Conservation (phyloP, 2,888 invertebrate species). For the Cosmopolites sordidus region DNA sequence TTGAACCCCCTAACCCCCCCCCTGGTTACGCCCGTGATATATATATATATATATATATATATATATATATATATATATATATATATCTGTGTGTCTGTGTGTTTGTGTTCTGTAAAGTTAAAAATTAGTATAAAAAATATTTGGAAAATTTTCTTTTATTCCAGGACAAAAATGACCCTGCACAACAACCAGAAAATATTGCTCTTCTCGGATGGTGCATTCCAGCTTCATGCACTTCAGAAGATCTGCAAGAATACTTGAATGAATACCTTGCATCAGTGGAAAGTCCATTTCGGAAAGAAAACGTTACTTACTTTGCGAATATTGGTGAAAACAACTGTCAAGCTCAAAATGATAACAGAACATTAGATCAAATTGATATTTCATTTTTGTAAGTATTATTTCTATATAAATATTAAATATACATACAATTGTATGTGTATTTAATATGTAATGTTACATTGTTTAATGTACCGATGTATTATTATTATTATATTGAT, state of each 20-base stretch:
- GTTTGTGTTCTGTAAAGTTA: no score
- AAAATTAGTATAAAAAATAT: no score
- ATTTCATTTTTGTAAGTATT: constrained; percentile 34
- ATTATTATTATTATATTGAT: no score
- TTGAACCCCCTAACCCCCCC: no score
- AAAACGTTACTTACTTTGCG: constrained; percentile 33
- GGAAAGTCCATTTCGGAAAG: constrained; percentile 38
- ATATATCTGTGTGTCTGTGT: no score
- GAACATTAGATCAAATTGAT: constrained; percentile 33
- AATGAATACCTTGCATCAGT: constrained; percentile 30
- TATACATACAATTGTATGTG: no score
- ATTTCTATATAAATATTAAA: no score
- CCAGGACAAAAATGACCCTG: constrained; percentile 36
- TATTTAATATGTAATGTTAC: no score
- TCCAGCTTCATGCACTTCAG: constrained; percentile 37
- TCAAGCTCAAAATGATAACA: constrained; percentile 30
- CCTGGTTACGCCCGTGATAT: no score
- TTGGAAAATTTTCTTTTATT: constrained; percentile 14
- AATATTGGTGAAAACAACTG: constrained; percentile 30
- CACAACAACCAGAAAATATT: constrained; percentile 36
- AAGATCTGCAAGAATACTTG: constrained; percentile 32
- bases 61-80: no score
- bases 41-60: no score
- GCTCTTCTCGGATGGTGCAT: constrained; percentile 38
- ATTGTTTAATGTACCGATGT: no score